Evolutionary conservation across 2,888 invertebrate genomes (phyloP).

Genomic region (Vannuccia rotundouncinata): DNA sequence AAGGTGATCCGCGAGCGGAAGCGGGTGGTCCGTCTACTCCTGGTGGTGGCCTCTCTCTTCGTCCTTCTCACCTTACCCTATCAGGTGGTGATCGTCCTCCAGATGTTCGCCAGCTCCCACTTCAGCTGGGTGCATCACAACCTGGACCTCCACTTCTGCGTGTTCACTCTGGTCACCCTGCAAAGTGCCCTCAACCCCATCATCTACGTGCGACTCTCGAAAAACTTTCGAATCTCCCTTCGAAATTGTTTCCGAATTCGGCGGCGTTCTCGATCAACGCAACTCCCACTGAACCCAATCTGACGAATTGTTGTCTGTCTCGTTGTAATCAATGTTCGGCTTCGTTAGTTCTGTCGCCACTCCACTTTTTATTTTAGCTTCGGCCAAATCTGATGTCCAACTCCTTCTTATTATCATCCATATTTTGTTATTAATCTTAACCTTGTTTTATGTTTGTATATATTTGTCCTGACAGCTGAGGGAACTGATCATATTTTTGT

Average conservation of each 20-base stretch:
- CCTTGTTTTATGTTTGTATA: no score
- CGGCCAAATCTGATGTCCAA: no score
- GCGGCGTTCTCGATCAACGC: neutral
- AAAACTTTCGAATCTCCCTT: neutral
- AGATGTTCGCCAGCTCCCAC: neutral
- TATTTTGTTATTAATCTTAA: no score
- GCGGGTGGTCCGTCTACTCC: neutral
- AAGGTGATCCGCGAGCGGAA: constrained; percentile 3
- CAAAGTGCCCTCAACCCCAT: constrained; percentile 5
- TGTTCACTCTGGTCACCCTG: constrained; percentile 14
- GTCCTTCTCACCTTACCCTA: constrained; percentile 1
- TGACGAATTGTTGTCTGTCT: no score
- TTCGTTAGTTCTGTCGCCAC: no score
- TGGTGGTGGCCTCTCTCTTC: constrained; percentile 5
- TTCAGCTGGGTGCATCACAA: neutral
- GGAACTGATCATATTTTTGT: no score
- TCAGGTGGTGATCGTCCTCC: neutral
- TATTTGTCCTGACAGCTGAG: no score
- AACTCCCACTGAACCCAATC: neutral
- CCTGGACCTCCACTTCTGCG: constrained; percentile 9
- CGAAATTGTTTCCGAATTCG: constrained; percentile 9
- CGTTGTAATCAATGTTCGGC: no score
- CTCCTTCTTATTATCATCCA: no score
- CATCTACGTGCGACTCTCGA: neutral
- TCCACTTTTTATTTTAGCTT: no score